Percentiles rank a stretch among this genome's conserved stretches.
These are phyloP conservation scores for Tetrao urogallus DNA, from an alignment of 2,113 vertebrate species.

Conservation along the genomic window DNA sequence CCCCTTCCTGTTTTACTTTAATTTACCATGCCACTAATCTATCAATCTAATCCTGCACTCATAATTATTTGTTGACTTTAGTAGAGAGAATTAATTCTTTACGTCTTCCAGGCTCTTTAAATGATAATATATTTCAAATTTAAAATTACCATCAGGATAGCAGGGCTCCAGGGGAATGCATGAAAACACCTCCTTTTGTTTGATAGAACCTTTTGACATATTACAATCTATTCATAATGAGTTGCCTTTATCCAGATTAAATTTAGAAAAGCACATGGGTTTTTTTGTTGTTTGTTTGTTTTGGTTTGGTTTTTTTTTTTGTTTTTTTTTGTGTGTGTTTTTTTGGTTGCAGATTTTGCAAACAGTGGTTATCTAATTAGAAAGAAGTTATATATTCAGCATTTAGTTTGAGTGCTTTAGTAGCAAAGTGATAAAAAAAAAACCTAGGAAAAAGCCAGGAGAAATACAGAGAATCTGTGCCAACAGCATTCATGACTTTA, in stretches of 20 bases:
- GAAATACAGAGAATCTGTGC: conserved; percentile 54
- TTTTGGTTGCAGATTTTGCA: conserved; percentile 56
- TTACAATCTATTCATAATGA: conserved; percentile 56
- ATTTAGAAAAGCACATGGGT: conserved; percentile 38
- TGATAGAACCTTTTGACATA: conserved; percentile 64
- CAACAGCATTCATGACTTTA: not conserved
- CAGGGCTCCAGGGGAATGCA: conserved; percentile 55
- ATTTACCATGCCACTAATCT: conserved; percentile 69
- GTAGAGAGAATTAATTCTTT: conserved; percentile 69
- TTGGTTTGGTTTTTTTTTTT: not conserved
- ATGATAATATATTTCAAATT: conserved; percentile 74
- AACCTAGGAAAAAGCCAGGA: conserved; percentile 48
- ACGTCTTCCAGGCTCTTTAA: conserved; percentile 65
- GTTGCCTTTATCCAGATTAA: conserved; percentile 58
- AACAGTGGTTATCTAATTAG: conserved; percentile 67
- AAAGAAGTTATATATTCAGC: conserved; percentile 68
- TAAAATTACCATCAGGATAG: conserved; percentile 58
- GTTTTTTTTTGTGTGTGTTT: not conserved
- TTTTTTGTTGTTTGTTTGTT: too few species aligned
- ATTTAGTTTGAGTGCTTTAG: conserved; percentile 46
- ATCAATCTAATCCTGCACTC: conserved; percentile 65
- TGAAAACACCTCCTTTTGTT: conserved; percentile 72
- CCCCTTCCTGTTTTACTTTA: conserved; percentile 54
- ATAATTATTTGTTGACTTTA: conserved; percentile 72
- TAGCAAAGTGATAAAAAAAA: conserved; percentile 59